Evolutionary conservation across 2,797 vertebrate species (phyloP), one percentile per base, ranked within the genome.

Genomic region (Periparus ater): DNA sequence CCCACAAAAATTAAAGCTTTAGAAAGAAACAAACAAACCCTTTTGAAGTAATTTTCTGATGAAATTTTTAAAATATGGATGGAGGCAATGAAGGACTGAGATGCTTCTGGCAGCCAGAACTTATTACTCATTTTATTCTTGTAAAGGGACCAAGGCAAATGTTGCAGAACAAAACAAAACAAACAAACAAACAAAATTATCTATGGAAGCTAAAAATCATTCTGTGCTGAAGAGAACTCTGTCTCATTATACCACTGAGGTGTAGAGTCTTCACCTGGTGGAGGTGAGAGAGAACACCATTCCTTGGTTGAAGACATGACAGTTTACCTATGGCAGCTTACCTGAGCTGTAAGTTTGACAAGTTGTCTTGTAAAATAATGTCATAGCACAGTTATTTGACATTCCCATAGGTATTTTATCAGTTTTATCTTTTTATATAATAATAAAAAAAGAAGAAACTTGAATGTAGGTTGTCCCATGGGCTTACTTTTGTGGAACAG

Each of bases 351-450:
- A 72, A 65, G 29, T 72, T 89, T 89, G 88, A 93, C 75, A 85
- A 71, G 72, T 13, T 88, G 53, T 61, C 96, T 62, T 74, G 61
- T 83, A 85, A 90, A 95, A 95, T 88, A 93, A 80, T 89, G 78
- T 87, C 84, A 91, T 10, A 73, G 91, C 73, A 93, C 12, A 44
- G 29, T 95, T 92, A 71, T 74, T 83, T 88, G 65, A 36, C 47
- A 88, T 71, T 86, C 79, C 82, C 85, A 81, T 4, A 40, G 76
- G 58, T 70, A 84, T 91, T 72, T 93, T 58, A 94, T 94, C 47
- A 78, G 19, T 36, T 76, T 92, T 18, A 62, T 55, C 76, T 78
- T 92, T 88, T 80, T 74, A 38, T 63, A 58, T 42, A 85, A 89
- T 65, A 53, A 88, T 65, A 68, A 50, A 73, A 78, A 68, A 51